These are phyloP conservation scores for Ophion ellenae DNA, from an alignment of 2,888 invertebrate genomes.

Conservation along the genomic window DNA sequence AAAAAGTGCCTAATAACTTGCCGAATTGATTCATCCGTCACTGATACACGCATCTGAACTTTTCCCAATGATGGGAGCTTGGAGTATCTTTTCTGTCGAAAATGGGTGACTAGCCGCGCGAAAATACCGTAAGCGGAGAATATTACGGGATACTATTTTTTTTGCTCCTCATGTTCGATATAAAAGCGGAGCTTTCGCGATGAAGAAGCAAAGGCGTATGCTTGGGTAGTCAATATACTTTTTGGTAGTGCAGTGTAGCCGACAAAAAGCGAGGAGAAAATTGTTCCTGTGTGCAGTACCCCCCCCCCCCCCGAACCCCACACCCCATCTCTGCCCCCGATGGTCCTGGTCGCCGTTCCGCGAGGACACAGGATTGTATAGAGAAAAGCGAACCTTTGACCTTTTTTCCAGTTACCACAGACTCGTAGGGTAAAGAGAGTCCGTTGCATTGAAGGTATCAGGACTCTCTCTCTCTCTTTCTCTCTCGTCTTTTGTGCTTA, in stretches of 20 bases:
- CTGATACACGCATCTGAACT: background rate
- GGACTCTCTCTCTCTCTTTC: constrained; percentile 22
- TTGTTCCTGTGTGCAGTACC: constrained; percentile 18
- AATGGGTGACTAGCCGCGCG: too few relatives aligned
- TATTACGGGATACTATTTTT: too few relatives aligned
- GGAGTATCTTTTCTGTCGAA: too few relatives aligned
- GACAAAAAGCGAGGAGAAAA: constrained; percentile 55
- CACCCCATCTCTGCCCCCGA: too few relatives aligned
- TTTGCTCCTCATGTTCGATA: background rate
- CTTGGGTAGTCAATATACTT: constrained; percentile 49
- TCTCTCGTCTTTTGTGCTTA: constrained; percentile 61
- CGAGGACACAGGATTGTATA: constrained; percentile 48
- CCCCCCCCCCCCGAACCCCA: background rate
- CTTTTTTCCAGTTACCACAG: constrained; percentile 54
- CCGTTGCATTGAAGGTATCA: constrained; percentile 28
- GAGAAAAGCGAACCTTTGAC: constrained; percentile 51
- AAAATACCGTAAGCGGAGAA: too few relatives aligned
- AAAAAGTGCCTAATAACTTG: background rate
- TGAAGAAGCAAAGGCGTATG: background rate
- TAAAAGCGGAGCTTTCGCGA: background rate
- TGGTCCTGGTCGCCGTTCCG: background rate
- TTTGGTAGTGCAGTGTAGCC: constrained; percentile 18
- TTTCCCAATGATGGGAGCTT: background rate
- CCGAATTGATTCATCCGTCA: background rate
- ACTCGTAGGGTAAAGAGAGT: constrained; percentile 1